Evolutionary conservation across 92 coral and sea anemone species (phyloP).

Genomic region (Parazoanthus swiftii): DNA sequence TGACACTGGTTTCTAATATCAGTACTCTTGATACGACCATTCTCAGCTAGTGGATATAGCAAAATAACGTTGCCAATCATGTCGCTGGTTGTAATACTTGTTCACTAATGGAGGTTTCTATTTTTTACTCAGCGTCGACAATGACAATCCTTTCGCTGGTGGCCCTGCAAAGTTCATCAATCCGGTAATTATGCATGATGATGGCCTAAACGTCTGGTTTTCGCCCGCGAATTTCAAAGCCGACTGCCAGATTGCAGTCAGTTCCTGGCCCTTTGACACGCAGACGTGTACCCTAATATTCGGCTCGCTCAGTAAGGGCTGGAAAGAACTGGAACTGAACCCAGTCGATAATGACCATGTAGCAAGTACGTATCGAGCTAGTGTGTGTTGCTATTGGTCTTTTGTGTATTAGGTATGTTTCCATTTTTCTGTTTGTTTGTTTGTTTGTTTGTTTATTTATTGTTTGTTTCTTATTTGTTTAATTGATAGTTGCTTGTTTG

Average conservation of each 20-base stretch:
- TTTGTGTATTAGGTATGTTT: too few relatives aligned
- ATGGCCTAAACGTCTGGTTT: conserved; percentile 54
- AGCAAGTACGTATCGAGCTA: neutral
- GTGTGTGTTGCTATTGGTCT: too few relatives aligned
- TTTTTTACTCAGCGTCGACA: neutral
- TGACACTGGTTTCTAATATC: too few relatives aligned
- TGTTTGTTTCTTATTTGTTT: too few relatives aligned
- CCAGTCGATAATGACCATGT: neutral
- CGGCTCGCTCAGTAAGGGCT: conserved; percentile 50
- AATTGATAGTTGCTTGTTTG: too few relatives aligned
- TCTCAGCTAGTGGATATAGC: too few relatives aligned
- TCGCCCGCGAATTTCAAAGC: conserved; percentile 84
- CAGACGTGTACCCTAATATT: conserved; percentile 68
- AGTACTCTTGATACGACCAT: too few relatives aligned
- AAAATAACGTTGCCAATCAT: too few relatives aligned
- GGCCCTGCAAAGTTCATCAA: neutral
- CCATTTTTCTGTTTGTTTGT: too few relatives aligned
- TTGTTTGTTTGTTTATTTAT: too few relatives aligned
- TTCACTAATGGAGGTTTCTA: too few relatives aligned
- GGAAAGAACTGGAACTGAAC: neutral
- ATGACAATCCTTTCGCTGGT: neutral
- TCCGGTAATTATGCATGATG: neutral
- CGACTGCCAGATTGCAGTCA: conserved; percentile 62
- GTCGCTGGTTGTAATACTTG: neutral
- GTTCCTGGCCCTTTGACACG: conserved; percentile 72